Evolutionary conservation across 2,113 vertebrate genomes (phyloP).

Genomic region (Prinia subflava): DNA sequence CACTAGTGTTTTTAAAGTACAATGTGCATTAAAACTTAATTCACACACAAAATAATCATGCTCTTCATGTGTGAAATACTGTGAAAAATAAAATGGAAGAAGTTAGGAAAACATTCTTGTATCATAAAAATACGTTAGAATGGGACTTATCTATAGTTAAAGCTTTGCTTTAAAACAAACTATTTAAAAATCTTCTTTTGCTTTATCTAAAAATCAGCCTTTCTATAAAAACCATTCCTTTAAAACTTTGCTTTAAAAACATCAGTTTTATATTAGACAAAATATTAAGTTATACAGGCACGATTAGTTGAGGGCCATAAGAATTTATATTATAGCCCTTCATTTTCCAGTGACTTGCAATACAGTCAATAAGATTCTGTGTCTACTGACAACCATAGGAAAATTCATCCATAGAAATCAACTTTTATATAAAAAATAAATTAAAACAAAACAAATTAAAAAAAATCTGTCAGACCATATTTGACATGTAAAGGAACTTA

Average conservation of each 20-base stretch:
- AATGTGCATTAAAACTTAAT: constrained; percentile 44
- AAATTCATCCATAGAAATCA: not conserved
- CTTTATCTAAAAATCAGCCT: constrained; percentile 65
- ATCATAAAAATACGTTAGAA: constrained; percentile 63
- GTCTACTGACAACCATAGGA: constrained; percentile 4
- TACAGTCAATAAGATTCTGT: constrained; percentile 15
- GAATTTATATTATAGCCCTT: not conserved
- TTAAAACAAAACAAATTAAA: not conserved
- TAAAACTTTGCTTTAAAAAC: constrained; percentile 57
- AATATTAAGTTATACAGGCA: constrained; percentile 62
- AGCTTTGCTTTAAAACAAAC: constrained; percentile 61
- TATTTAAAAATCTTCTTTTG: constrained; percentile 51
- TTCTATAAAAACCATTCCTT: constrained; percentile 58
- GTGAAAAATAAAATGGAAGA: constrained; percentile 49
- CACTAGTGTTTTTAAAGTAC: constrained; percentile 35
- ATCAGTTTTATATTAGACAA: constrained; percentile 40
- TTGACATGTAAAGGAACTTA: not conserved
- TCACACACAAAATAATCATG: constrained; percentile 12
- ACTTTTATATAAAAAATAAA: not conserved
- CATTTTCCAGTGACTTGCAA: constrained; percentile 38
- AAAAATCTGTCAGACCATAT: not conserved
- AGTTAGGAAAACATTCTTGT: constrained; percentile 52
- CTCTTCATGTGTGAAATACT: constrained; percentile 26
- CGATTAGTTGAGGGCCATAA: constrained; percentile 22
- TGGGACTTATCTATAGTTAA: constrained; percentile 43